Evolutionary conservation across 2,888 invertebrate species (phyloP).

Genomic region (Microctonus hyperodae): DNA sequence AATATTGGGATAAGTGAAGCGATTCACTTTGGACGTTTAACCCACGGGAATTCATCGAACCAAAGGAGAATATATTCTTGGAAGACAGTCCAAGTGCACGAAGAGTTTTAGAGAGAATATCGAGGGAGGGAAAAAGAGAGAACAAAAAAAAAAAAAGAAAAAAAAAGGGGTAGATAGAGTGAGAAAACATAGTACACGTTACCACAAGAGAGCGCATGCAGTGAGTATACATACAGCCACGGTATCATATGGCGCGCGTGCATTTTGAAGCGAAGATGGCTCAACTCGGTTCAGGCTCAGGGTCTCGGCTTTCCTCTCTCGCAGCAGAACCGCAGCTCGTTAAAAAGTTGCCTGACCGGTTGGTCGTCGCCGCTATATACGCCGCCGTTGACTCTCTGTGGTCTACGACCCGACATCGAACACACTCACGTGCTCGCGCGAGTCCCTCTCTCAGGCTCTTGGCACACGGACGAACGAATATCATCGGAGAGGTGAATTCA

Average conservation of each 20-base stretch:
- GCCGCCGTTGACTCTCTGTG: conserved; percentile 54
- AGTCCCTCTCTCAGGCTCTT: conserved; percentile 22
- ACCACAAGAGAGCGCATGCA: neutral
- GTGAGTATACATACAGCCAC: conserved; percentile 31
- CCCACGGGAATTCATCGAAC: neutral
- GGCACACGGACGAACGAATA: conserved; percentile 50
- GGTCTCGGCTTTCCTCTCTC: conserved; percentile 51
- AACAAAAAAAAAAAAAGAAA: neutral
- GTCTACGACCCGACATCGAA: conserved; percentile 61
- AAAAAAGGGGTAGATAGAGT: neutral
- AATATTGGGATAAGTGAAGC: neutral
- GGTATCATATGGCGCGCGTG: conserved; percentile 57
- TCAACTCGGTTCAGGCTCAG: conserved; percentile 54
- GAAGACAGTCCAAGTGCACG: neutral
- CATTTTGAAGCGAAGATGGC: conserved; percentile 60
- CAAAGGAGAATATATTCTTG: neutral
- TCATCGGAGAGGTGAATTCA: conserved; percentile 38
- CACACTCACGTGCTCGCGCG: conserved; percentile 41
- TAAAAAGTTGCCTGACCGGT: conserved; percentile 64
- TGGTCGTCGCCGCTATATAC: conserved; percentile 53
- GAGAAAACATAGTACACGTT: too few species aligned
- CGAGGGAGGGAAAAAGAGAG: too few species aligned
- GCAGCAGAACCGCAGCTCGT: conserved; percentile 55
- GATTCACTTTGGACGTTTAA: neutral
- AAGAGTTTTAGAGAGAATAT: neutral